A percentile compares a stretch with the other conserved stretches of the same genome.
These are phyloP conservation scores for Atethmia centrago DNA, from an alignment of 2,888 invertebrate species.

Conservation along the genomic window DNA sequence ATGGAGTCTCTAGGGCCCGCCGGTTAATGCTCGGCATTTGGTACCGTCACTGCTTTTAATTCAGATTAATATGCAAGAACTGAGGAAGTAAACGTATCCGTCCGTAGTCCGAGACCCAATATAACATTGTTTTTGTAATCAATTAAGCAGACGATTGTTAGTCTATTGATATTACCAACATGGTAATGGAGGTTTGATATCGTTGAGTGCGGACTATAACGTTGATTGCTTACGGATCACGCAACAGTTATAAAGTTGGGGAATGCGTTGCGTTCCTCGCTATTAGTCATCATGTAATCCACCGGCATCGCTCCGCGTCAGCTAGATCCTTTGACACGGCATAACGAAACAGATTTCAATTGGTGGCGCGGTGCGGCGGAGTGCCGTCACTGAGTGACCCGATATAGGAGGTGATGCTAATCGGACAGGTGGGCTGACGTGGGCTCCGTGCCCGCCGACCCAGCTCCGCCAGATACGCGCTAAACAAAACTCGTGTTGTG, in stretches of 20 bases:
- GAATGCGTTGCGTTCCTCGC: slow-evolving; percentile 70
- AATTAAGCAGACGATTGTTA: slow-evolving; percentile 83
- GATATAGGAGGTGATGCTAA: slow-evolving; percentile 88
- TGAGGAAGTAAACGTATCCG: slow-evolving; percentile 76
- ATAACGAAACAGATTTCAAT: slow-evolving; percentile 89
- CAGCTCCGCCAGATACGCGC: slow-evolving; percentile 63
- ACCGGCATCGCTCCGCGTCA: slow-evolving; percentile 81
- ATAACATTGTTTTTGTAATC: slow-evolving; percentile 84
- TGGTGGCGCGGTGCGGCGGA: slow-evolving; percentile 78
- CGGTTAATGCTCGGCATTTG: slow-evolving; percentile 85
- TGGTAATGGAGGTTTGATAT: slow-evolving; percentile 83
- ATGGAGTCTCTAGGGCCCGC: slow-evolving; percentile 90
- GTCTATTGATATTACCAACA: slow-evolving; percentile 78
- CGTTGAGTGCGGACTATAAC: slow-evolving; percentile 83
- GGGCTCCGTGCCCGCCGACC: slow-evolving; percentile 66
- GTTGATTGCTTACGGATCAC: slow-evolving; percentile 85
- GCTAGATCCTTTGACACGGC: slow-evolving; percentile 85
- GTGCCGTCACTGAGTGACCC: slow-evolving; percentile 83
- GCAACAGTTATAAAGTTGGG: slow-evolving; percentile 74
- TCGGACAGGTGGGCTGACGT: slow-evolving; percentile 89
- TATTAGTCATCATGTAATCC: slow-evolving; percentile 87
- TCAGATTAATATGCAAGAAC: slow-evolving; percentile 86
- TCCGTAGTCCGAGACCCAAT: slow-evolving; percentile 52
- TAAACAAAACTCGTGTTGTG: slow-evolving; percentile 77
- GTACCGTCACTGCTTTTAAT: slow-evolving; percentile 86